phyloP scores from a whole-genome alignment of 2,113 vertebrate genomes.

The Otus sunia region DNA sequence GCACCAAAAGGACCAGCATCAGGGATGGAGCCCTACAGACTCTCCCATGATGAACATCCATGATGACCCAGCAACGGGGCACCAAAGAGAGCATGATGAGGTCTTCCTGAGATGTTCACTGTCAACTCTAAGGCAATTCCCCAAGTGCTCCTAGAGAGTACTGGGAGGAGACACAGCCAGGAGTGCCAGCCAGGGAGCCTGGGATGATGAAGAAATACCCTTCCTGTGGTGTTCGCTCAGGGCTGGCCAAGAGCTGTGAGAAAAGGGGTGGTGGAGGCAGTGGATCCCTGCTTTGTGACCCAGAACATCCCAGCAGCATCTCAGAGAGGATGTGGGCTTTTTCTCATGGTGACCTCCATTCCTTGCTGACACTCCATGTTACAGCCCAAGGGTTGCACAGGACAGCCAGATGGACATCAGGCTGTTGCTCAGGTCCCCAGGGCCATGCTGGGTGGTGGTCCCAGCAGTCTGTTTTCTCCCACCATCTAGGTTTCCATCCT shows the following conservation, averaged over 20 bases:
- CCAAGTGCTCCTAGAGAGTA: not conserved
- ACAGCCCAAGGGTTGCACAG: not conserved
- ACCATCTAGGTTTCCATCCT: not conserved
- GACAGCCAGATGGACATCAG: not conserved
- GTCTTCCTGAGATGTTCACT: not conserved
- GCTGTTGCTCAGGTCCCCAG: not conserved
- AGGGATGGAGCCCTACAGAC: not conserved
- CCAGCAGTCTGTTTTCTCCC: not conserved
- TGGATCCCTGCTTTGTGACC: not conserved
- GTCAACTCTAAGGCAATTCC: not conserved
- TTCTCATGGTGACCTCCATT: not conserved
- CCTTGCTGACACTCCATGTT: too few species aligned
- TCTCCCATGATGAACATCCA: not conserved
- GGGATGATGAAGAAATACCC: not conserved
- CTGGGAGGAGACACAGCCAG: not conserved
- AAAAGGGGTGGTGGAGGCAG: not conserved
- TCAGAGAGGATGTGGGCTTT: not conserved
- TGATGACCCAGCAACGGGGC: fast-evolving
- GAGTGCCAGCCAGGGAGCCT: not conserved
- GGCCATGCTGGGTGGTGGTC: not conserved
- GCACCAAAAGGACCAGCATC: not conserved
- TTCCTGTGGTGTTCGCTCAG: not conserved
- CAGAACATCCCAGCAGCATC: not conserved
- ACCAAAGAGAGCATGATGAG: fast-evolving
- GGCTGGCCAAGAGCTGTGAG: not conserved